phyloP scores from a whole-genome alignment of 2,888 invertebrate genomes.

The Eristalis pertinax region DNA sequence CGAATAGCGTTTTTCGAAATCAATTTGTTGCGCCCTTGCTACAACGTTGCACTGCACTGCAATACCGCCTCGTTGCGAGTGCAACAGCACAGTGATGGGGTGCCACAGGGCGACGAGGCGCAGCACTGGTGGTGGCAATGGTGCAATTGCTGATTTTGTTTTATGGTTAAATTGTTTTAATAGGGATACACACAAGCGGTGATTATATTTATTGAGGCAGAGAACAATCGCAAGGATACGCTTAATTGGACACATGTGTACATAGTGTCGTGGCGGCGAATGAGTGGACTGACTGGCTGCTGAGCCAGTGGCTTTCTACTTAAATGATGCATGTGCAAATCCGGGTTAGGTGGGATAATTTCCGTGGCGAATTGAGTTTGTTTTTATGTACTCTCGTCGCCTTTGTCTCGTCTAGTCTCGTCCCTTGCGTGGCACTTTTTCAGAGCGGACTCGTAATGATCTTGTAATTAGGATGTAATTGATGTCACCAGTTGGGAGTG shows the following conservation, averaged over 20 bases:
- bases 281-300: not conserved
- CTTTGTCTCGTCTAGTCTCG: not conserved
- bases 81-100: constrained; percentile 28
- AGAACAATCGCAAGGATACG: constrained; percentile 55
- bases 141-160: constrained; percentile 65
- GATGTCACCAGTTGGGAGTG: not conserved
- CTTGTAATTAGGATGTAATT: constrained; percentile 1
- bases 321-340: constrained; percentile 61
- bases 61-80: constrained; percentile 1
- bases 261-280: constrained; percentile 10
- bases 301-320: constrained; percentile 22
- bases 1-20: constrained; percentile 41
- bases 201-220: constrained; percentile 71
- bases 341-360: constrained; percentile 49
- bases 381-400: constrained; percentile 35
- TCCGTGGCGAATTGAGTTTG: constrained; percentile 56
- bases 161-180: constrained; percentile 63
- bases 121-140: constrained; percentile 46
- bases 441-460: not conserved
- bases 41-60: constrained; percentile 2
- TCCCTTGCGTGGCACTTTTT: not conserved
- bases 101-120: not conserved
- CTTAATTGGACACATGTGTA: constrained; percentile 63
- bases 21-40: constrained; percentile 51
- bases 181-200: constrained; percentile 70